Conservation (phyloP, 2,888 invertebrate genomes). For the Mythimna pallens region DNA sequence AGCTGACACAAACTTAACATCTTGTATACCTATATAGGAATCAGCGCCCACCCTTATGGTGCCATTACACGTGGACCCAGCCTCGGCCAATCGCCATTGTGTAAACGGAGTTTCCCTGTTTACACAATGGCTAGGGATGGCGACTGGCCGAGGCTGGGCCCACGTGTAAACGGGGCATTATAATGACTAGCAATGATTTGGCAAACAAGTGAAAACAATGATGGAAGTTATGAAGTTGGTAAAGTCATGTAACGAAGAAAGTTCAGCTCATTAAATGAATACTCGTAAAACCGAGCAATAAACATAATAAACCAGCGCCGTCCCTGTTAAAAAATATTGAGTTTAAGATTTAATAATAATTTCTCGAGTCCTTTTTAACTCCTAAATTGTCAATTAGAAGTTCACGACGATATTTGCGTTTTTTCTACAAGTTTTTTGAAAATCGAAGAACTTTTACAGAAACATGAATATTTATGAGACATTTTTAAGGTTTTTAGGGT, state of each 20-base stretch:
- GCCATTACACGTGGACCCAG: too few relatives aligned
- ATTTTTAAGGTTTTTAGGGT: background rate
- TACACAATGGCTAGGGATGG: too few relatives aligned
- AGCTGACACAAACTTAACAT: too few relatives aligned
- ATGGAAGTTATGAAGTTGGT: background rate
- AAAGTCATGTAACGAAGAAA: background rate
- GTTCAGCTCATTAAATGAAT: conserved; percentile 41
- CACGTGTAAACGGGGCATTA: too few relatives aligned
- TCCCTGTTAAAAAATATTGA: conserved; percentile 57
- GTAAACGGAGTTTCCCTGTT: too few relatives aligned
- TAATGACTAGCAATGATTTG: too few relatives aligned
- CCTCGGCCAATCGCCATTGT: too few relatives aligned
- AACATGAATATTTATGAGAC: conserved; percentile 12
- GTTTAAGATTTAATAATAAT: conserved; percentile 64
- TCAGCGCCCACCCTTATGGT: too few relatives aligned
- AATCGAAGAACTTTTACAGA: conserved; percentile 35
- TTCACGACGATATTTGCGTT: conserved; percentile 65
- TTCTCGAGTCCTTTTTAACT: conserved; percentile 63
- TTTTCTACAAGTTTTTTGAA: conserved; percentile 44
- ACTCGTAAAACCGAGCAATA: conserved; percentile 26
- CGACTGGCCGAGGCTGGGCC: too few relatives aligned
- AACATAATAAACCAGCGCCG: conserved; percentile 24
- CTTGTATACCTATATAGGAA: too few relatives aligned
- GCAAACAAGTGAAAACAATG: too few relatives aligned
- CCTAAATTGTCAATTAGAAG: conserved; percentile 77